Evolutionary conservation across 2,888 invertebrate species (phyloP), one percentile per base, ranked within the genome.

Genomic region (Philaethria dido): DNA sequence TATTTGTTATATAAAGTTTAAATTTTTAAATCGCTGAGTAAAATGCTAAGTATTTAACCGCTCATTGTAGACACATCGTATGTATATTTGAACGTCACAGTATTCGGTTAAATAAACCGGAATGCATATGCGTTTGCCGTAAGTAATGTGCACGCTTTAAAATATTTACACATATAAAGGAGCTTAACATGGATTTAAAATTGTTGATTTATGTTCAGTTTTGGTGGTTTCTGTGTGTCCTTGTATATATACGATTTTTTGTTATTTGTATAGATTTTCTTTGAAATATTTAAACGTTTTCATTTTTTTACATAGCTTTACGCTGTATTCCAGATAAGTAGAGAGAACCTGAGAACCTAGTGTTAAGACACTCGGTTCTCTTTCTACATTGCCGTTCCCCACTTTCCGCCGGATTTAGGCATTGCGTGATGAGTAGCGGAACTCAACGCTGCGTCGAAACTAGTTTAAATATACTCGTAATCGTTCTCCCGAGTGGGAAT

Each of bases 21-120:
- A 16, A 42, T 9, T n/a, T 52, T 50, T 5, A 52, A 42, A 22
- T n/a, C 11, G 16, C 5, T 42, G 42, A 42, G 5, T 57, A 25
- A 25, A 57, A 22, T n/a, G 22, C 42, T 57, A 11, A 25, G 22
- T 42, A 42, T 57, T 42, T 57, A 42, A 57, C 57, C 4, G 22
- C 36, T 57, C 22, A 25, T 1, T 42, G 22, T 55, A 20, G 22
- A 60, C 60, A 60, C 68, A 47, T 45, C 59, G 62, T 39, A 62
- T 54, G 42, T 16, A 54, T 62, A 44, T 62, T 62, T 44, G 52
- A 62, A 52, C 20, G 18, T 25, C 50, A 18, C 62, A 52, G 62
- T 39, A 20, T 39, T 39, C 62, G 62, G 36, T 62, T 50, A 50
- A 57, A 57, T 57, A 57, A 42, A 42, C 55, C 22, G 42, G 22